phyloP scores from a whole-genome alignment of 2,113 vertebrate species.

The Pterophyllum scalare region DNA sequence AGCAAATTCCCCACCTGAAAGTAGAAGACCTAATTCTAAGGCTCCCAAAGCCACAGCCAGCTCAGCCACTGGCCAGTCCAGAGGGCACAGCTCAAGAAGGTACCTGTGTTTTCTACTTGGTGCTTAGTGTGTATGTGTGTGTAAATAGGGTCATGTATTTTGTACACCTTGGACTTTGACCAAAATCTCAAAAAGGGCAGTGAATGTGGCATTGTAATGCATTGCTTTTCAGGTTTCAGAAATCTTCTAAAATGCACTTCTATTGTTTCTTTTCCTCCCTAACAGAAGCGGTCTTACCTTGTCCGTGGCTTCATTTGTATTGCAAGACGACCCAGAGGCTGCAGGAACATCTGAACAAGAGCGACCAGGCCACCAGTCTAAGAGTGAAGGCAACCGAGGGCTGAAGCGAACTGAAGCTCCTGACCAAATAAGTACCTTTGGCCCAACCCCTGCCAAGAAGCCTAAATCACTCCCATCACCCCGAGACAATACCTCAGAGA shows the following conservation, averaged over 20 bases:
- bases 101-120: constrained; percentile 81
- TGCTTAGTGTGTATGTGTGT: constrained; percentile 58
- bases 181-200: constrained; percentile 18
- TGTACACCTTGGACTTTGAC: constrained; percentile 21
- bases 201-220: constrained; percentile 20
- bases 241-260: constrained; percentile 17
- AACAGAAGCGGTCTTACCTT: constrained; percentile 92
- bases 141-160: constrained; percentile 28
- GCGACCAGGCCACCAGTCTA: constrained; percentile 89
- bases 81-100: constrained; percentile 98
- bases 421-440: constrained; percentile 92
- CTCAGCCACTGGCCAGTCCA: constrained; percentile 94
- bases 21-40: constrained; percentile 98
- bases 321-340: constrained; percentile 91
- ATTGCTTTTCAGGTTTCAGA: background rate
- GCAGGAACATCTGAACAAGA: constrained; percentile 91
- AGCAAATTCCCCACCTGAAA: constrained; percentile 98
- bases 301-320: constrained; percentile 87
- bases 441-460: constrained; percentile 93
- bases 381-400: constrained; percentile 91
- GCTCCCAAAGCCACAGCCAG: constrained; percentile 98
- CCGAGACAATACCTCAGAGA: constrained; percentile 87
- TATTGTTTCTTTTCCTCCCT: constrained; percentile 44
- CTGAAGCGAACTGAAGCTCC: constrained; percentile 94
- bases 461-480: constrained; percentile 89